phyloP scores from a whole-genome alignment of 1,140 invertebrate species.

The Steinernema feltiae region DNA sequence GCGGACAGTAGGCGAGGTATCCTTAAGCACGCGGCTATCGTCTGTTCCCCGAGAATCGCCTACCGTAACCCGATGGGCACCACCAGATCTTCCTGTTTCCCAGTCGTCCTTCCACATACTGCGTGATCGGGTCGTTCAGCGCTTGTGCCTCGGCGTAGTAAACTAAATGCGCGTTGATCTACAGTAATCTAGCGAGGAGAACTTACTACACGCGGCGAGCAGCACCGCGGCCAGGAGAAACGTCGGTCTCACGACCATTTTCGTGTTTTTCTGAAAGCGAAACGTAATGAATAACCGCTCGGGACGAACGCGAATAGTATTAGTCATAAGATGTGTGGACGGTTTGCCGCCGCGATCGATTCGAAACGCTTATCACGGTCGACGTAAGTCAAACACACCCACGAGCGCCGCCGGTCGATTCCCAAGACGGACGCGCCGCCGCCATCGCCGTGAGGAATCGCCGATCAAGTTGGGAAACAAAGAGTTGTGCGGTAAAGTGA shows the following conservation, averaged over 20 bases:
- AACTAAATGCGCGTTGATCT: conserved; percentile 41
- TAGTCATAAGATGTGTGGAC: background rate
- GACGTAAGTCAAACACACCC: conserved; percentile 1
- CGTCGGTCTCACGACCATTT: background rate
- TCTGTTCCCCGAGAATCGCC: background rate
- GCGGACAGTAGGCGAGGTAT: conserved; percentile 57
- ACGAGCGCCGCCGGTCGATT: background rate
- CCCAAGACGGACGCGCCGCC: background rate
- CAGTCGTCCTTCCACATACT: conserved; percentile 56
- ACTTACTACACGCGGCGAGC: background rate
- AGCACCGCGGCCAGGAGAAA: background rate
- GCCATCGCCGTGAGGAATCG: no score
- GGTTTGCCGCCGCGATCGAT: background rate
- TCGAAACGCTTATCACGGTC: conserved; percentile 3
- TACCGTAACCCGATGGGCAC: conserved; percentile 57
- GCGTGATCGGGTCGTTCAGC: conserved; percentile 57
- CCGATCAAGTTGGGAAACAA: background rate
- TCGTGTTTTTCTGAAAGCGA: background rate
- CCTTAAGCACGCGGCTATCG: conserved; percentile 40
- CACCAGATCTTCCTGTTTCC: conserved; percentile 56
- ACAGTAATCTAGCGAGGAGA: background rate
- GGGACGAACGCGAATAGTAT: background rate
- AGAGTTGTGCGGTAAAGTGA: background rate
- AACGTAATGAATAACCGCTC: no score
- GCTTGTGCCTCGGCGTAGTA: conserved; percentile 45